These are phyloP conservation scores for Pseudonaja textilis DNA, from an alignment of 2,113 vertebrate species.

Conservation along the genomic window DNA sequence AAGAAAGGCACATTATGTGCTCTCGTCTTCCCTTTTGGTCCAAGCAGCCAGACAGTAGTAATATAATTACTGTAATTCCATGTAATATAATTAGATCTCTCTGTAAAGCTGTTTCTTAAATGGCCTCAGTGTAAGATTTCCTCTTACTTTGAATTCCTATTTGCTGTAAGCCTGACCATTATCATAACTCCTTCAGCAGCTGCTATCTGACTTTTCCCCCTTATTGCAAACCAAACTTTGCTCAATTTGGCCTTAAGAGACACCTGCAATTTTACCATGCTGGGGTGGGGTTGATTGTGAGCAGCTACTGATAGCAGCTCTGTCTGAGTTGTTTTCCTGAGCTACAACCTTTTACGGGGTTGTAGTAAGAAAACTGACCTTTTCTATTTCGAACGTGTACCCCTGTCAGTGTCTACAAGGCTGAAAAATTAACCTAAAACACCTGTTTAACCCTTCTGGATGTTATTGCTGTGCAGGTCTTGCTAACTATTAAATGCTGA, in stretches of 20 bases:
- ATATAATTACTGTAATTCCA: background rate
- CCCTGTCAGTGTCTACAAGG: background rate
- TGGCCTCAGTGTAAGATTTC: background rate
- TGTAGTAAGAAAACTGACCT: slow-evolving; percentile 15
- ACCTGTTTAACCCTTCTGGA: background rate
- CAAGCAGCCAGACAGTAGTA: background rate
- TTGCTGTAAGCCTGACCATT: background rate
- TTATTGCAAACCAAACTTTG: background rate
- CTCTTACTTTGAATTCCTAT: background rate
- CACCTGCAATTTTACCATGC: background rate
- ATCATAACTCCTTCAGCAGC: background rate
- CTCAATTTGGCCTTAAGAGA: background rate
- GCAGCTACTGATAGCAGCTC: background rate
- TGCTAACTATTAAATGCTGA: background rate
- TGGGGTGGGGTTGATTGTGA: background rate
- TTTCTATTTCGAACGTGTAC: background rate
- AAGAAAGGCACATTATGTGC: background rate
- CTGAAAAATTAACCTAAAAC: background rate
- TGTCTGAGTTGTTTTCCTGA: background rate
- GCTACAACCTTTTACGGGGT: background rate
- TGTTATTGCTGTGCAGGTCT: slow-evolving; percentile 1
- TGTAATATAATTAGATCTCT: background rate
- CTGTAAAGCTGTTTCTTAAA: background rate
- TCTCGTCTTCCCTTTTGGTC: background rate
- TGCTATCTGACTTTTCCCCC: background rate